Evolutionary conservation across 2,797 vertebrate genomes (phyloP), one percentile per base, ranked within the genome.

Genomic region (Poeciliopsis gracilis): DNA sequence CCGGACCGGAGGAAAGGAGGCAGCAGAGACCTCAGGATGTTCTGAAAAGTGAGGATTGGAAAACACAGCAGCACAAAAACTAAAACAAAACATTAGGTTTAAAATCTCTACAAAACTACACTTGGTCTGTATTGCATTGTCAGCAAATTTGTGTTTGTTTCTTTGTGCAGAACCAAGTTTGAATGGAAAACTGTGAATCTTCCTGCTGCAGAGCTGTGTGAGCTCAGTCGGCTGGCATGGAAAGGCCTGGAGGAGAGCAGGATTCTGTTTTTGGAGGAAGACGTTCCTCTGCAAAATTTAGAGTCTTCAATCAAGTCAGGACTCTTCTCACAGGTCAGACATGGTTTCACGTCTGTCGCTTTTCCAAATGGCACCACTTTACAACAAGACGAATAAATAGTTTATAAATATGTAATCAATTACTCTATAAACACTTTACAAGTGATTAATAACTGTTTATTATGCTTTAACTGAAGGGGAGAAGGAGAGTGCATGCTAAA

Each of bases 201-300:
- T 36, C 77, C 92, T 75, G 89, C 46, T 59, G 55, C 79, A 11
- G 87, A 94, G 71, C 85, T 98, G 76, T 82, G 90, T 75, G 91
- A 87, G 76, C 92, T 99, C 2, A 93, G 95, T 69, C 90, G 91
- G 0, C 89, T 98, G 87, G 97, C 97, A 13, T 93, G 96, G 90
- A 88, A 75, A 20, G 96, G 97, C 0, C 85, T 98, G 77, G 94
- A 97, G 83, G 77, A 91, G 0, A 93, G 94, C 72, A 95, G 95
- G 71, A 94, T 96, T 4, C 87, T 98, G 1, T 99, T 99, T 91
- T 92, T 84, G 30, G 83, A 91, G 1, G 63, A 70, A 41, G 95
- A 97, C 7, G 81, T 98, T 80, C 80, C 94, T 12, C 79, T 85
- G 0, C 72, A 90, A 0, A 80, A 96, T 75, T 88, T 96, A 74